A percentile compares a stretch with the other conserved stretches of the same genome.
phyloP scores from a whole-genome alignment of 1,140 invertebrate genomes.

The Drosophila parvula region DNA sequence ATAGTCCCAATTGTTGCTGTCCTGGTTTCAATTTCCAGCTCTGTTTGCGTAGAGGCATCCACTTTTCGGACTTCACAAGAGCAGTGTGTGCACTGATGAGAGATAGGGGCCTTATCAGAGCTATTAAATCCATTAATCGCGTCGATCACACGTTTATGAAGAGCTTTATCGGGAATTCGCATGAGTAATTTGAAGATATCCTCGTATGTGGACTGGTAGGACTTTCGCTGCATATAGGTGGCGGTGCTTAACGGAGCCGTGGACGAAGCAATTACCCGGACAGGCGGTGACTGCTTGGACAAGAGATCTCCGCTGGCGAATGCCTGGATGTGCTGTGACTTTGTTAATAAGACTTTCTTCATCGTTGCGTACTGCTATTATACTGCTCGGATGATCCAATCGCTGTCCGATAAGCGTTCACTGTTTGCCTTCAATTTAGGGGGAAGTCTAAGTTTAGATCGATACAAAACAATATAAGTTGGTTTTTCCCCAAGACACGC shows the following conservation, averaged over 20 bases:
- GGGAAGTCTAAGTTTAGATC: constrained; percentile 46
- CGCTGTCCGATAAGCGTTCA: background rate
- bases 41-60: constrained; percentile 61
- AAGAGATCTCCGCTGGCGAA: constrained; percentile 14
- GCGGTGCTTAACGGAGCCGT: constrained; percentile 32
- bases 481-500: constrained; percentile 69
- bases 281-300: constrained; percentile 16
- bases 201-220: constrained; percentile 55
- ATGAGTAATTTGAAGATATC: constrained; percentile 74
- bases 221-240: constrained; percentile 67
- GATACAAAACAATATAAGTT: constrained; percentile 38
- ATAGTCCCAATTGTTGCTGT: too few relatives aligned
- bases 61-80: constrained; percentile 39
- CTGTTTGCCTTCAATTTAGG: constrained; percentile 6
- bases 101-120: constrained; percentile 53
- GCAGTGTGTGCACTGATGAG: constrained; percentile 54
- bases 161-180: constrained; percentile 68
- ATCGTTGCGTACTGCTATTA: constrained; percentile 22
- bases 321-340: constrained; percentile 47
- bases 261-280: constrained; percentile 22
- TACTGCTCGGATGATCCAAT: background rate
- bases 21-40: background rate
- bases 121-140: constrained; percentile 62
- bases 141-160: constrained; percentile 72
- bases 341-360: constrained; percentile 74